Evolutionary conservation across 2,888 invertebrate genomes (phyloP).

Genomic region (Ellobium chinense): DNA sequence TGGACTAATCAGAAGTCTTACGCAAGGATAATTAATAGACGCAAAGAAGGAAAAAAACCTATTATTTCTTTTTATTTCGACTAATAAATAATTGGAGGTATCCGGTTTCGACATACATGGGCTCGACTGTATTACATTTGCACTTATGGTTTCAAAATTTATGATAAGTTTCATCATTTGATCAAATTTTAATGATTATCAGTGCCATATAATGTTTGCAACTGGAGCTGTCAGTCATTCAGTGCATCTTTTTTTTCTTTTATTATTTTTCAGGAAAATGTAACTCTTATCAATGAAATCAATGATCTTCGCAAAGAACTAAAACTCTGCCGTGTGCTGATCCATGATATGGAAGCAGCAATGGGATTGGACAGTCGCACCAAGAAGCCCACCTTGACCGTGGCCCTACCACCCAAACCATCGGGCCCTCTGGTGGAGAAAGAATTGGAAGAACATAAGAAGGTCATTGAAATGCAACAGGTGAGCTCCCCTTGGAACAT

Average conservation of each 20-base stretch:
- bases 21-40: too few relatives aligned
- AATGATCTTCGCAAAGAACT: slow-evolving; percentile 87
- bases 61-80: too few relatives aligned
- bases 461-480: slow-evolving; percentile 80
- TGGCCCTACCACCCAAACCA: slow-evolving; percentile 65
- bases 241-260: too few relatives aligned
- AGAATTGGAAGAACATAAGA: slow-evolving; percentile 82
- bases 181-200: neutral
- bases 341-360: slow-evolving; percentile 85
- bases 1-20: too few relatives aligned
- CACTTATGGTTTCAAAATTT: too few relatives aligned
- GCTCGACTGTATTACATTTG: too few relatives aligned
- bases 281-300: slow-evolving; percentile 87
- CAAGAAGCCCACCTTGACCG: slow-evolving; percentile 57
- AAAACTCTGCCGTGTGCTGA: slow-evolving; percentile 84
- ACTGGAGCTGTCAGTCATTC: too few relatives aligned
- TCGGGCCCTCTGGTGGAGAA: slow-evolving; percentile 82
- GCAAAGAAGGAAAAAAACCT: too few relatives aligned
- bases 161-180: neutral
- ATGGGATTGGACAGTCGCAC: slow-evolving; percentile 76
- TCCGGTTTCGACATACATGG: too few relatives aligned
- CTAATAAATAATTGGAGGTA: too few relatives aligned
- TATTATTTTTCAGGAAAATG: slow-evolving; percentile 89
- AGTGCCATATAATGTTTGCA: neutral
- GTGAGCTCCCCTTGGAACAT: slow-evolving; percentile 1